These are phyloP conservation scores for Oscheius sp. DNA, from an alignment of 2,888 invertebrate genomes.

Conservation along the genomic window DNA sequence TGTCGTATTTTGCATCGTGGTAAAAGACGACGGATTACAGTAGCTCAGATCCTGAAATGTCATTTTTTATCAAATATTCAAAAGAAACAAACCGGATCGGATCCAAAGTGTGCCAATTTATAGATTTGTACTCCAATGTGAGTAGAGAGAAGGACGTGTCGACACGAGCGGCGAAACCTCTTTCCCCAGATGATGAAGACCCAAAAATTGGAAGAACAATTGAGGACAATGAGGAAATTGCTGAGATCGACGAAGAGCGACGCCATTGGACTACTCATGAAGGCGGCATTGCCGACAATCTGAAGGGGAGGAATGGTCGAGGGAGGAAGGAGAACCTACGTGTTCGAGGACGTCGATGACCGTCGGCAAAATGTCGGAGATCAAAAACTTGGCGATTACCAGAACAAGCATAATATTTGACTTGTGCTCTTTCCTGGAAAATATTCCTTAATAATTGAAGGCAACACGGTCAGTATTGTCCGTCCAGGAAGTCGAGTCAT, in stretches of 20 bases:
- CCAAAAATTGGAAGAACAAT: conserved; percentile 72
- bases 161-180: conserved; percentile 59
- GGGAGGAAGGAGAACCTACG: conserved; percentile 45
- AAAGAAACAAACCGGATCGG: conserved; percentile 48
- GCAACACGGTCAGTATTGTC: too few relatives aligned
- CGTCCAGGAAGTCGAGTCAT: too few relatives aligned
- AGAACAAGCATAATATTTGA: conserved; percentile 71
- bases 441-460: too few relatives aligned
- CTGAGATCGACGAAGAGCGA: conserved; percentile 70
- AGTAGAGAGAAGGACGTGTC: conserved; percentile 43
- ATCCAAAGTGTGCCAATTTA: conserved; percentile 50
- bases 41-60: conserved; percentile 41
- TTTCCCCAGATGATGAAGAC: conserved; percentile 72
- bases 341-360: conserved; percentile 71
- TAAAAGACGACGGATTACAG: conserved; percentile 59
- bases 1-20: conserved; percentile 55
- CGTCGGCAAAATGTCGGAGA: conserved; percentile 72
- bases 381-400: conserved; percentile 70
- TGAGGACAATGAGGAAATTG: conserved; percentile 70
- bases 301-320: conserved; percentile 38
- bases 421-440: conserved; percentile 68
- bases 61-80: background rate
- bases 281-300: conserved; percentile 67
- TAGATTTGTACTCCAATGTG: conserved; percentile 49
- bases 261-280: conserved; percentile 66